phyloP scores from a whole-genome alignment of 2,113 vertebrate genomes.

The Lonchura striata region DNA sequence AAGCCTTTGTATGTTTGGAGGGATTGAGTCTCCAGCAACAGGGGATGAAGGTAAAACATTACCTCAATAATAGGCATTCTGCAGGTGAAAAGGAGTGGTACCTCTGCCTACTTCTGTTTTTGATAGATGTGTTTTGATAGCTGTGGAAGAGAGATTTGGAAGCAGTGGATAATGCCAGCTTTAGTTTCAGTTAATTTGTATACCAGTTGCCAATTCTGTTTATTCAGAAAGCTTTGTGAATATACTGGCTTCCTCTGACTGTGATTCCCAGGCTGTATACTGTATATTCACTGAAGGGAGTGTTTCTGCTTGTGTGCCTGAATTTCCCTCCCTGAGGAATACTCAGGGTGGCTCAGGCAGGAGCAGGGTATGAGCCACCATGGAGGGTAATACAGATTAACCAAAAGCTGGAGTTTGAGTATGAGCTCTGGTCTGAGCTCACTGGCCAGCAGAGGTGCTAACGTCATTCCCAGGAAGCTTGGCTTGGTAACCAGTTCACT shows the following conservation, averaged over 20 bases:
- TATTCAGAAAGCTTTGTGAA: background rate
- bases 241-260: background rate
- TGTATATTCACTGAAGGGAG: background rate
- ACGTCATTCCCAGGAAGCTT: background rate
- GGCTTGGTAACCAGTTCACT: background rate
- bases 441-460: background rate
- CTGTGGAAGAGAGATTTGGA: background rate
- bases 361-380: background rate
- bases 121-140: background rate
- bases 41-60: background rate
- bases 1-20: background rate
- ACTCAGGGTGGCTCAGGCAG: background rate
- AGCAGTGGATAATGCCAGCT: background rate
- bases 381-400: background rate
- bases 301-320: background rate
- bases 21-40: accelerated
- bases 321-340: background rate
- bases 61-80: background rate
- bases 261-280: background rate
- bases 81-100: background rate
- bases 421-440: background rate
- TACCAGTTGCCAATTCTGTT: background rate
- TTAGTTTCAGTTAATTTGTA: background rate
- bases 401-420: background rate
- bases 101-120: background rate